phyloP scores from a whole-genome alignment of 1,140 invertebrate species.

The Drosophila asahinai region DNA sequence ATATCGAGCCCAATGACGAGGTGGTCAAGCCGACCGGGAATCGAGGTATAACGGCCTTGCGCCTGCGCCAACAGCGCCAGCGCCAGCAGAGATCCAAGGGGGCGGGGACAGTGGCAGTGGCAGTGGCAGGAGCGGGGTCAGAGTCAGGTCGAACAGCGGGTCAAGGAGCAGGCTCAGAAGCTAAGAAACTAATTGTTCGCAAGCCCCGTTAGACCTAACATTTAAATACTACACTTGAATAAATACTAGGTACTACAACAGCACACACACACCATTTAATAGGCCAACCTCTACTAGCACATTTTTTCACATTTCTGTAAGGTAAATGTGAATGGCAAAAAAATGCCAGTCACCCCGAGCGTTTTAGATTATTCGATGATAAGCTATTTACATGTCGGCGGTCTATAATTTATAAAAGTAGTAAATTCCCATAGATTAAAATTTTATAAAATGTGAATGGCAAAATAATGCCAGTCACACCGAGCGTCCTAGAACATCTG shows the following conservation, averaged over 20 bases:
- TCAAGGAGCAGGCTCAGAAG: neutral
- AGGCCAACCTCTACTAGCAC: neutral
- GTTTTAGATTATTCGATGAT: neutral
- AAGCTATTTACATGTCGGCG: too few relatives aligned
- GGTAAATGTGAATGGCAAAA: neutral
- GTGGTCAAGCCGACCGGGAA: conserved; percentile 46
- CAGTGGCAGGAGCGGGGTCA: conserved; percentile 5
- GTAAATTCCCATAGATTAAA: too few relatives aligned
- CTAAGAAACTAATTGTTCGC: neutral
- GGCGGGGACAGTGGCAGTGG: conserved; percentile 47
- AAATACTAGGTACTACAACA: neutral
- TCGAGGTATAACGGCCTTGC: conserved; percentile 72
- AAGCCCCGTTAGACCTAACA: neutral
- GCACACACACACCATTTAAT: neutral
- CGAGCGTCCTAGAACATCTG: too few relatives aligned
- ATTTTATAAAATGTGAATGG: neutral
- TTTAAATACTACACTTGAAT: neutral
- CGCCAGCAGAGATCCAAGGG: conserved; percentile 38
- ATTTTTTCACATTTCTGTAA: neutral
- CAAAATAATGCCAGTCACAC: too few relatives aligned
- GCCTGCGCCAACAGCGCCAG: conserved; percentile 65
- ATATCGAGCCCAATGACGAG: conserved; percentile 85
- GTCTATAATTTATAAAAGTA: too few relatives aligned
- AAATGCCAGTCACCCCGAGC: too few relatives aligned
- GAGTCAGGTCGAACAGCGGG: neutral